A percentile compares a stretch with the other conserved stretches of the same genome.
phyloP scores from a whole-genome alignment of 2,797 vertebrate species.

The Hylomyscus alleni region DNA sequence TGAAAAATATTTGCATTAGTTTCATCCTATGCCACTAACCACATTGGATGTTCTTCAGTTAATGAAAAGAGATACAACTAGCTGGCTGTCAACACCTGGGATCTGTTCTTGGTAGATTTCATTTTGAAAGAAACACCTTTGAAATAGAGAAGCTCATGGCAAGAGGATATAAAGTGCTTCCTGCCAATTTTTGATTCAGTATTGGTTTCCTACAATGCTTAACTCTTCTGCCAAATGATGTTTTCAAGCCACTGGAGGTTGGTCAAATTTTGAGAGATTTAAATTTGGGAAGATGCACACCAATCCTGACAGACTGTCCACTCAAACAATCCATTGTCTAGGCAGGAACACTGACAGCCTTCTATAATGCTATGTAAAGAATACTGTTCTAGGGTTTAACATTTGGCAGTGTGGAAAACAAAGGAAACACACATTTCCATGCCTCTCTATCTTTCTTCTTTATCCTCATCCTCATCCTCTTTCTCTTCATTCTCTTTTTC shows the following conservation, averaged over 20 bases:
- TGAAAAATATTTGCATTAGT: constrained; percentile 61
- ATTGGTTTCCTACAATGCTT: constrained; percentile 43
- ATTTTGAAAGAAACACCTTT: constrained; percentile 74
- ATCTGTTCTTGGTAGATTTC: constrained; percentile 55
- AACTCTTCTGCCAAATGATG: constrained; percentile 59
- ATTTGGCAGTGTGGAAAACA: background rate
- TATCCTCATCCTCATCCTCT: rapidly evolving
- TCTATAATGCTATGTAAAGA: background rate
- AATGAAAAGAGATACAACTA: constrained; percentile 63
- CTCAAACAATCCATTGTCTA: background rate
- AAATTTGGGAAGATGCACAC: constrained; percentile 25
- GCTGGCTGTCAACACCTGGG: background rate
- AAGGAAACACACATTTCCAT: background rate
- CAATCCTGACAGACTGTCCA: background rate
- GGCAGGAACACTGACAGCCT: background rate
- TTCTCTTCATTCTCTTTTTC: background rate
- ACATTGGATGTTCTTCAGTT: constrained; percentile 45
- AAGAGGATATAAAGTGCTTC: constrained; percentile 38
- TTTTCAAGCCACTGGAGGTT: constrained; percentile 44
- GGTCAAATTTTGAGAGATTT: constrained; percentile 45
- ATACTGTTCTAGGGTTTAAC: background rate
- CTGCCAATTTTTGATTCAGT: constrained; percentile 72
- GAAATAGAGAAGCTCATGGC: constrained; percentile 62
- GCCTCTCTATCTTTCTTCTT: background rate
- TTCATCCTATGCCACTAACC: constrained; percentile 41